phyloP scores from a whole-genome alignment of 2,113 vertebrate species.

The Pyxicephalus adspersus region DNA sequence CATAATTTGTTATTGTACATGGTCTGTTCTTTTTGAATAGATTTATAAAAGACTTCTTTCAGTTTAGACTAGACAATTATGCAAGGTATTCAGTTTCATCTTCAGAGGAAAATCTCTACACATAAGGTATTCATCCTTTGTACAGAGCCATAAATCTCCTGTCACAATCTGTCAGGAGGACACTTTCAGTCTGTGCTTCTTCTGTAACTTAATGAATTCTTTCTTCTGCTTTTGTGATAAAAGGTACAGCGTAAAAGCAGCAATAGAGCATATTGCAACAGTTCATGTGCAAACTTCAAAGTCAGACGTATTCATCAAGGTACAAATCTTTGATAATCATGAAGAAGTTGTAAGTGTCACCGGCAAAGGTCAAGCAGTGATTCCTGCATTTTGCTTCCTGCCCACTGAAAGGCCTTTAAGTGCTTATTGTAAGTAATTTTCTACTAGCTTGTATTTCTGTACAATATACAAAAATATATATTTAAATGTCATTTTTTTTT shows the following conservation, averaged over 20 bases:
- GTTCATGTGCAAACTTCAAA: slow-evolving; percentile 84
- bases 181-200: not conserved
- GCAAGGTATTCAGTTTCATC: not conserved
- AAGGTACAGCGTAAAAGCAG: slow-evolving; percentile 79
- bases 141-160: slow-evolving; percentile 7
- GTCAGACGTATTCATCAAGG: slow-evolving; percentile 74
- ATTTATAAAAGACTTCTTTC: not conserved
- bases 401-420: slow-evolving; percentile 61
- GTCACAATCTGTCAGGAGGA: not conserved
- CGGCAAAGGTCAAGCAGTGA: slow-evolving; percentile 81
- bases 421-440: slow-evolving; percentile 71
- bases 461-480: not conserved
- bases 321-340: slow-evolving; percentile 83
- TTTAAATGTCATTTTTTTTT: not conserved
- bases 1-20: too few relatives aligned
- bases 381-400: slow-evolving; percentile 81
- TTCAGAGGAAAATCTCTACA: not conserved
- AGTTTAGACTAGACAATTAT: not conserved
- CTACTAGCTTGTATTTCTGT: not conserved
- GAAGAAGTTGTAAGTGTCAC: slow-evolving; percentile 67
- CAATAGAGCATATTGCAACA: slow-evolving; percentile 70
- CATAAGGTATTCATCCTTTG: not conserved
- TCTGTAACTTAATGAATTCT: slow-evolving; percentile 29
- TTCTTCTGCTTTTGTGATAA: slow-evolving; percentile 32
- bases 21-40: not conserved